A percentile compares a stretch with the other conserved stretches of the same genome.
Evolutionary conservation across 2,888 invertebrate genomes (phyloP).

Genomic region (Eurois occulta): DNA sequence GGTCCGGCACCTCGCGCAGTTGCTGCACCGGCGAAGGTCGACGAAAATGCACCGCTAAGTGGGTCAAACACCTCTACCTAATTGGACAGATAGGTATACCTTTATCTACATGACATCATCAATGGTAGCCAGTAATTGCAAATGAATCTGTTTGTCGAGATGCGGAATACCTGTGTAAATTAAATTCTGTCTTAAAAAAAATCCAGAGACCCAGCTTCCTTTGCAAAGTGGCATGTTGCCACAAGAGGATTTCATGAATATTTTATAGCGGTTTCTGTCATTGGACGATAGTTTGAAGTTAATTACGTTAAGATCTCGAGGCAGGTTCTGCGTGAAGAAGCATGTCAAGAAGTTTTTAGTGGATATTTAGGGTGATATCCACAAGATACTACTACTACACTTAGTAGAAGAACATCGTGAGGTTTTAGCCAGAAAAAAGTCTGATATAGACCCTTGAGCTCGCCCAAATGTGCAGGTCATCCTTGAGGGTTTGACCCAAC

Average conservation of each 20-base stretch:
- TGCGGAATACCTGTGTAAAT: not conserved
- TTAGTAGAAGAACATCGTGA: not conserved
- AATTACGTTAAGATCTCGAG: too few relatives aligned
- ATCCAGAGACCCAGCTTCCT: not conserved
- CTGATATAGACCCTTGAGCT: not conserved
- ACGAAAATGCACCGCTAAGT: conserved; percentile 80
- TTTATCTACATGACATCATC: conserved; percentile 14
- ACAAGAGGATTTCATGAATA: not conserved
- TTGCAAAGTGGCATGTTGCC: not conserved
- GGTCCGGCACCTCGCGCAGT: conserved; percentile 47
- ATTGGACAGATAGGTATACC: conserved; percentile 50
- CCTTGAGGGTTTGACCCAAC: not conserved
- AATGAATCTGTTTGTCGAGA: not conserved
- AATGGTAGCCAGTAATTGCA: conserved; percentile 12
- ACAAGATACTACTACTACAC: too few relatives aligned
- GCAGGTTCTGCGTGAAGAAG: not conserved
- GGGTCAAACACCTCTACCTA: conserved; percentile 73
- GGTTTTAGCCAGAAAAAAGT: not conserved
- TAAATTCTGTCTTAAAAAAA: not conserved
- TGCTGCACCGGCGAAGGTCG: conserved; percentile 76
- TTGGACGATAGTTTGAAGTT: too few relatives aligned
- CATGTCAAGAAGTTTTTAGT: not conserved
- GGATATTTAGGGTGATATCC: not conserved
- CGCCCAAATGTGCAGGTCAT: not conserved
- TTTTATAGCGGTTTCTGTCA: not conserved